phyloP scores from a whole-genome alignment of 2,797 vertebrate genomes.

The Neosalanx taihuensis region DNA sequence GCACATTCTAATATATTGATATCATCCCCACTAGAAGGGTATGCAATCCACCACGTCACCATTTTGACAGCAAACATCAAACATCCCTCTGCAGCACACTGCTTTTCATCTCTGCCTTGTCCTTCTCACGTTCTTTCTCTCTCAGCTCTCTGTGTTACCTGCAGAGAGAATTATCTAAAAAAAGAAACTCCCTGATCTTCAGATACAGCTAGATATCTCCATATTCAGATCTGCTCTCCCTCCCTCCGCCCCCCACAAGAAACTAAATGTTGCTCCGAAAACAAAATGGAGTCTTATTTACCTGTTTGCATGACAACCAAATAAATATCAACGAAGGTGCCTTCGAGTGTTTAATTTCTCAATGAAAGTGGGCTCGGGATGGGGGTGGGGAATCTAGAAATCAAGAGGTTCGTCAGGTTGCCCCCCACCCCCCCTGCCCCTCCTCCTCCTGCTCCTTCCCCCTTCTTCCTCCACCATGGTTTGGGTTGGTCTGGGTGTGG shows the following conservation, averaged over 20 bases:
- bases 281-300: conserved; percentile 46
- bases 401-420: conserved; percentile 4
- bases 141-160: conserved; percentile 22
- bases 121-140: conserved; percentile 9
- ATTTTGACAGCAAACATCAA: conserved; percentile 66
- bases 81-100: conserved; percentile 34
- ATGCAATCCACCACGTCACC: conserved; percentile 64
- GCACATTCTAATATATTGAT: conserved; percentile 64
- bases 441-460: not conserved
- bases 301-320: conserved; percentile 27
- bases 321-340: conserved; percentile 40
- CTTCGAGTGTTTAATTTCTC: conserved; percentile 19
- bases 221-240: conserved; percentile 7
- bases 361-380: conserved; percentile 14
- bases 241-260: conserved; percentile 8
- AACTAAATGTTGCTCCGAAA: conserved; percentile 42
- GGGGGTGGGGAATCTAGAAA: not conserved
- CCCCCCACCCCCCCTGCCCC: not conserved
- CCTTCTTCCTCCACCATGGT: not conserved
- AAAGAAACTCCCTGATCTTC: conserved; percentile 35
- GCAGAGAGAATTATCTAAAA: conserved; percentile 14
- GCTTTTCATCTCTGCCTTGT: conserved; percentile 1
- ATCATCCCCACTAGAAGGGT: conserved; percentile 51
- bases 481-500: conserved; percentile 53
- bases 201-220: not conserved